Evolutionary conservation across 1,140 invertebrate species (phyloP).

Genomic region (Nymphalis io): DNA sequence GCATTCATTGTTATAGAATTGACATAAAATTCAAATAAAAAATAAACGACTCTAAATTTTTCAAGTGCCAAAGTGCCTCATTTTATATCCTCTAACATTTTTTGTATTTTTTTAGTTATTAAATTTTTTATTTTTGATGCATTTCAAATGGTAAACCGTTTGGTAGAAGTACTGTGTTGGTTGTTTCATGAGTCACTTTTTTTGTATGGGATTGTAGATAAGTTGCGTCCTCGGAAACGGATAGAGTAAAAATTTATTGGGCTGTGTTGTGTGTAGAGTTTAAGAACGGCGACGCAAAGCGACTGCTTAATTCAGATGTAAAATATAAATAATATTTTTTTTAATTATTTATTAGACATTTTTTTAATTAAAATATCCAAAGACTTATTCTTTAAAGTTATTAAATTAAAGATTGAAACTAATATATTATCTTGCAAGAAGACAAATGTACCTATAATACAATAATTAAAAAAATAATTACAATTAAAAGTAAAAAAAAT

Average conservation of each 20-base stretch:
- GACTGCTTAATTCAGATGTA: neutral
- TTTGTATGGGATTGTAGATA: slow-evolving; percentile 20
- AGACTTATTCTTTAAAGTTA: neutral
- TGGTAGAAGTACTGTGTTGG: slow-evolving; percentile 1
- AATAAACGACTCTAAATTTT: no score
- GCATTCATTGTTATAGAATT: no score
- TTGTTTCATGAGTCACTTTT: slow-evolving; percentile 24
- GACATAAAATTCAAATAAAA: neutral
- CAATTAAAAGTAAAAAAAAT: no score
- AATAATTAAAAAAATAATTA: no score
- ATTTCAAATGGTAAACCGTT: slow-evolving; percentile 17
- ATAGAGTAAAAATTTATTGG: slow-evolving; percentile 55
- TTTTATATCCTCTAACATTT: neutral
- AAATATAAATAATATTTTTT: neutral
- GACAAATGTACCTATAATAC: neutral
- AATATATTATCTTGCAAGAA: neutral
- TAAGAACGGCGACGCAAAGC: slow-evolving; percentile 44
- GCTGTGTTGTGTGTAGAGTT: slow-evolving; percentile 71
- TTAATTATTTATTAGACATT: neutral
- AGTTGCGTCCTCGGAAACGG: slow-evolving; percentile 1
- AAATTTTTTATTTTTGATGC: slow-evolving; percentile 15
- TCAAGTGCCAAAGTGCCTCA: no score
- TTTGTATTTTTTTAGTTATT: slow-evolving; percentile 30
- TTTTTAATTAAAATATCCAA: neutral
- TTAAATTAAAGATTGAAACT: neutral